Evolutionary conservation across 2,797 vertebrate genomes (phyloP).

Genomic region (Ptychobarbus kaznakovi): DNA sequence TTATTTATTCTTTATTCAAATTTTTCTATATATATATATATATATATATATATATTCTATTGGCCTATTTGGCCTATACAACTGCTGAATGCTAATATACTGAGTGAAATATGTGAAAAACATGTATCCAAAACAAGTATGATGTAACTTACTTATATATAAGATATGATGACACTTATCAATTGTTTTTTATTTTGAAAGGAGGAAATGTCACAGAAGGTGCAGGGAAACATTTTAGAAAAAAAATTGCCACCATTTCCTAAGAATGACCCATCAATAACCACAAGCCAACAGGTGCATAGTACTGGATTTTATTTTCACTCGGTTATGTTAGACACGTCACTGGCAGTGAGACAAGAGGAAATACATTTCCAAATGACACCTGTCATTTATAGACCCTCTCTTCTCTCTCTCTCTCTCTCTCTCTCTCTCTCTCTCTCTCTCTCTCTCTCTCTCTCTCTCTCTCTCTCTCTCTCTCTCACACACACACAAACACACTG

Average conservation of each 20-base stretch:
- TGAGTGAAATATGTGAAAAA: no score
- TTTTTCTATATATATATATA: not conserved
- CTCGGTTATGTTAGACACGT: not conserved
- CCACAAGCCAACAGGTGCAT: not conserved
- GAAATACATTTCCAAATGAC: constrained; percentile 37
- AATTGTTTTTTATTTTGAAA: no score
- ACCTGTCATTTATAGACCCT: constrained; percentile 36
- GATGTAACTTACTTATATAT: not conserved
- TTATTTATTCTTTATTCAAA: no score
- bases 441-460: not conserved
- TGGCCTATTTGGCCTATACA: not conserved
- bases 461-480: not conserved
- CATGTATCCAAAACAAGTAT: not conserved
- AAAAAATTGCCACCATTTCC: not conserved
- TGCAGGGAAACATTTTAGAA: not conserved
- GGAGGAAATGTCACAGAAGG: not conserved
- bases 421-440: not conserved
- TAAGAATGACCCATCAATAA: not conserved
- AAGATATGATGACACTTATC: not conserved
- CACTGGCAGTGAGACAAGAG: constrained; percentile 17
- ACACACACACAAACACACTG: constrained; percentile 22
- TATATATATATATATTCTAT: no score
- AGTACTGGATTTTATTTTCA: not conserved
- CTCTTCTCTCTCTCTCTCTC: not conserved
- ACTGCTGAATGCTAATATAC: not conserved